Percentiles rank a stretch among this genome's conserved stretches.
These are phyloP conservation scores for Valencia hispanica DNA, from an alignment of 2,797 vertebrate species.

Conservation along the genomic window DNA sequence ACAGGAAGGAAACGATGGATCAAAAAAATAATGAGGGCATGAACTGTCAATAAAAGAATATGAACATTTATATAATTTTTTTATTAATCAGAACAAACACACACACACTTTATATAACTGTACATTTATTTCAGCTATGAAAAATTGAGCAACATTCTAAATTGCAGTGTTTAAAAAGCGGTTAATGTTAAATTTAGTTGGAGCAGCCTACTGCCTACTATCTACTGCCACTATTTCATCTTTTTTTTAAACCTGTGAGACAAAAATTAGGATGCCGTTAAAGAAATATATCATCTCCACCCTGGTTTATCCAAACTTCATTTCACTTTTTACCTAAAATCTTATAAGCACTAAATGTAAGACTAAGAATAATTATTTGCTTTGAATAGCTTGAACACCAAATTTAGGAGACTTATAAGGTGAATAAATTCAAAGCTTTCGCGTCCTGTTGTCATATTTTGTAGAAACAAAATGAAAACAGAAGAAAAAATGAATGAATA, in stretches of 20 bases:
- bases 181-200: neutral
- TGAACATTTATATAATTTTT: slow-evolving; percentile 24
- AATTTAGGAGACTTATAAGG: neutral
- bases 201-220: neutral
- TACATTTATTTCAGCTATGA: neutral
- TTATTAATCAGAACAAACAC: slow-evolving; percentile 23
- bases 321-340: neutral
- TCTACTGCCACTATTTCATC: neutral
- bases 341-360: neutral
- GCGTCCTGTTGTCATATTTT: neutral
- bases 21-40: slow-evolving; percentile 10
- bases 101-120: neutral
- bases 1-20: slow-evolving; percentile 11
- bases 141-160: neutral
- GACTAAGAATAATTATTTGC: neutral
- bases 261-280: neutral
- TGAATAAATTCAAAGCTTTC: neutral
- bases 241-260: neutral
- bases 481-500: slow-evolving; percentile 1
- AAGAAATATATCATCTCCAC: neutral
- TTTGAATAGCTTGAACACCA: neutral
- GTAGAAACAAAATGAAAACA: neutral
- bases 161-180: neutral
- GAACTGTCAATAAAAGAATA: slow-evolving; percentile 21
- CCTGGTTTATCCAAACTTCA: neutral